A percentile compares a stretch with the other conserved stretches of the same genome.
Evolutionary conservation across 1,140 invertebrate genomes (phyloP).

Genomic region (Bombus breviceps): DNA sequence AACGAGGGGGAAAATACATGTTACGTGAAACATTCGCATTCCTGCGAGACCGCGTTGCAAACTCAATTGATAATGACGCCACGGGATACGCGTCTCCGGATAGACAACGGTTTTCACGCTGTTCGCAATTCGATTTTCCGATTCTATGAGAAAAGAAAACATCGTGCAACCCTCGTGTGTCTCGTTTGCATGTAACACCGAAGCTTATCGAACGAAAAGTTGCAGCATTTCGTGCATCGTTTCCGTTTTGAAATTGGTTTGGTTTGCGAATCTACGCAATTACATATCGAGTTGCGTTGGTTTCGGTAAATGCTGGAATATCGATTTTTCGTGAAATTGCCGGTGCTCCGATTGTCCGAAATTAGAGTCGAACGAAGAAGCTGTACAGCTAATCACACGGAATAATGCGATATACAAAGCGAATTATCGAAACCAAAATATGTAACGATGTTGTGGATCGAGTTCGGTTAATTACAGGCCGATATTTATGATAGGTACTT

Average conservation of each 20-base stretch:
- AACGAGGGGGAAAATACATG: constrained; percentile 29
- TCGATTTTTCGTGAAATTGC: too few species aligned
- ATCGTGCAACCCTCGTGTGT: not conserved
- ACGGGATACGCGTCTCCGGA: not conserved
- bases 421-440: not conserved
- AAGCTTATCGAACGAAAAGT: not conserved
- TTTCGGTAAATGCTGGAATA: not conserved
- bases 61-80: constrained; percentile 42
- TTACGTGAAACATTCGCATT: constrained; percentile 14
- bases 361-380: not conserved
- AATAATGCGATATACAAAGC: not conserved
- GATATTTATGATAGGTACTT: not conserved
- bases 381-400: not conserved
- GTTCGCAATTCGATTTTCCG: constrained; percentile 34
- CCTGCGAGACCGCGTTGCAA: constrained; percentile 24
- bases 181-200: not conserved
- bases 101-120: constrained; percentile 7
- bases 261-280: not conserved
- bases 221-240: too few species aligned
- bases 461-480: not conserved
- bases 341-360: not conserved
- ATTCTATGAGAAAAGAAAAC: not conserved
- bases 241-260: not conserved
- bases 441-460: not conserved
- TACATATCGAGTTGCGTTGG: not conserved